These are phyloP conservation scores for Drosophila fungiperda DNA, from an alignment of 2,888 invertebrate genomes.

Conservation along the genomic window DNA sequence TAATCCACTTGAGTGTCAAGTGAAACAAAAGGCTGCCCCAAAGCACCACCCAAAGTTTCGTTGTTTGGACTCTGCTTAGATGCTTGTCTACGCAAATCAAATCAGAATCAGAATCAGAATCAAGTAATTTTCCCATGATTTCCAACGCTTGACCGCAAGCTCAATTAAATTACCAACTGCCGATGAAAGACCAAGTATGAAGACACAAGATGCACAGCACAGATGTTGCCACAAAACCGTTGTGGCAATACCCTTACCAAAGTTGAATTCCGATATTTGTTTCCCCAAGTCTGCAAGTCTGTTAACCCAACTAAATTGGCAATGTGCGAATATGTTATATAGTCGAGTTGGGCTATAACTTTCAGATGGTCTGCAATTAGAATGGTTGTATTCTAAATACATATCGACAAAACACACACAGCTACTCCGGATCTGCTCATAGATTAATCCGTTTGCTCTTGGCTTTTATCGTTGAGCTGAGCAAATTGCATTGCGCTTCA, in stretches of 20 bases:
- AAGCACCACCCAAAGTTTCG: slow-evolving; percentile 13
- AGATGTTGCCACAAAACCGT: slow-evolving; percentile 1
- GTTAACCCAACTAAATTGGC: neutral
- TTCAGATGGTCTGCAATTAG: neutral
- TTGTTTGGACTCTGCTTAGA: slow-evolving; percentile 38
- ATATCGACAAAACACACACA: neutral
- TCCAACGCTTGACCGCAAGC: slow-evolving; percentile 82
- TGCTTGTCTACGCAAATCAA: slow-evolving; percentile 82
- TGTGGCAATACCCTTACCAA: slow-evolving; percentile 7
- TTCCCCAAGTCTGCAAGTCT: neutral
- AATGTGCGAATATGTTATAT: neutral
- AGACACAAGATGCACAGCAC: too few relatives aligned
- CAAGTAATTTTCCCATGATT: slow-evolving; percentile 82
- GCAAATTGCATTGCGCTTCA: slow-evolving; percentile 28
- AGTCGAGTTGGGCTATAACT: neutral
- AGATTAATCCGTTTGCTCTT: neutral
- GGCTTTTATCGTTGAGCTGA: slow-evolving; percentile 11
- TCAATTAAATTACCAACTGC: slow-evolving; percentile 81
- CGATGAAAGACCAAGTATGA: slow-evolving; percentile 12
- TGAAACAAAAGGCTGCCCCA: slow-evolving; percentile 53
- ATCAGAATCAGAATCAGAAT: slow-evolving; percentile 83
- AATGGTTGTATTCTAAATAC: neutral
- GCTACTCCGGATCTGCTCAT: neutral
- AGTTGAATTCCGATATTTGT: neutral
- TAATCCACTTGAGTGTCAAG: slow-evolving; percentile 71